Conservation (phyloP, 2,113 vertebrate species). For the Alethe castanea region DNA sequence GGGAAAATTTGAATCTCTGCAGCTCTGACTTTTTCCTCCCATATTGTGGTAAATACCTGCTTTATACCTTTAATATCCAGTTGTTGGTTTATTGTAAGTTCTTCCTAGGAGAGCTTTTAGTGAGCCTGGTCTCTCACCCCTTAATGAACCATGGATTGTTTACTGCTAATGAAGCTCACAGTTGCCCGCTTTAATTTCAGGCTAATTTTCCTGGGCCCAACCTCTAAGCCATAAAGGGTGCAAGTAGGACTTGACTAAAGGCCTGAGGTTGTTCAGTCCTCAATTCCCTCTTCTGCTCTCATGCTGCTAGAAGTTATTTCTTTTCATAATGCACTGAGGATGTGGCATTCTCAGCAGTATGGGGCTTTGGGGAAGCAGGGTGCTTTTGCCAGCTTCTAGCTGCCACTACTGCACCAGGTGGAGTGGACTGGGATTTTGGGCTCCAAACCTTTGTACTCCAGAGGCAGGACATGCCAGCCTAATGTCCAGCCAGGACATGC, state of each 20-base stretch:
- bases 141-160: slow-evolving; percentile 60
- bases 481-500: not conserved
- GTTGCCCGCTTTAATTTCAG: slow-evolving; percentile 23
- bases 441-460: not conserved
- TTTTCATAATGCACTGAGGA: not conserved
- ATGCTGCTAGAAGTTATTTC: not conserved
- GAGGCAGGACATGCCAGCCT: not conserved
- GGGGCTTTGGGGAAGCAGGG: not conserved
- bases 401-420: not conserved
- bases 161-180: slow-evolving; percentile 50
- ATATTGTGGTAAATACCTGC: not conserved
- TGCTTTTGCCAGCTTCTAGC: not conserved
- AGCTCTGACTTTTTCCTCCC: not conserved
- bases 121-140: not conserved
- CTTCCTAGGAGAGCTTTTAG: not conserved
- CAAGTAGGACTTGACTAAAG: not conserved
- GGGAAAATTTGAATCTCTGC: not conserved
- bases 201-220: slow-evolving; percentile 13
- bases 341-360: not conserved
- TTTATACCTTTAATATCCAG: slow-evolving; percentile 58
- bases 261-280: not conserved
- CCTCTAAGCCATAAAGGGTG: not conserved
- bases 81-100: not conserved
- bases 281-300: not conserved
- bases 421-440: not conserved